A percentile compares a stretch with the other conserved stretches of the same genome.
phyloP scores from a whole-genome alignment of 1,140 invertebrate genomes.

The Melitaea cinxia region DNA sequence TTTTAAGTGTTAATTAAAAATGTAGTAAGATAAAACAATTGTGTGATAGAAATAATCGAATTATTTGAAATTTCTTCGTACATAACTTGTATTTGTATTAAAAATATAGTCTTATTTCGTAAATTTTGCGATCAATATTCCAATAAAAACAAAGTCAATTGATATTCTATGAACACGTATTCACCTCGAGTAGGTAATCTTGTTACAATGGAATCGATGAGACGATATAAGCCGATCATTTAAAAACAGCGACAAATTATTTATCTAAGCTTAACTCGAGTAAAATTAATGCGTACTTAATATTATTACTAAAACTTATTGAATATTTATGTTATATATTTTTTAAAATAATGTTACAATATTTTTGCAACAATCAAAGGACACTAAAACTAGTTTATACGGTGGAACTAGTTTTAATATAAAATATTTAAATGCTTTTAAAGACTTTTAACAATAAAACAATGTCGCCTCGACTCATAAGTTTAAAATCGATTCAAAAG shows the following conservation, averaged over 20 bases:
- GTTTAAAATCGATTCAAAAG: constrained; percentile 50
- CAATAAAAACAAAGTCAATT: constrained; percentile 48
- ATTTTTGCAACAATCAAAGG: no score
- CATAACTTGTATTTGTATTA: constrained; percentile 1
- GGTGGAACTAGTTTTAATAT: no score
- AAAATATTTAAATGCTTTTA: no score
- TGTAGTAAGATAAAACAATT: background rate
- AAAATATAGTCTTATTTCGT: constrained; percentile 25
- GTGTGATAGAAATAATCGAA: background rate
- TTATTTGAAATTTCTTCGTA: background rate
- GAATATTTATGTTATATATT: no score
- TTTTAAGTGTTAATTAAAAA: no score
- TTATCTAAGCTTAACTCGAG: constrained; percentile 6
- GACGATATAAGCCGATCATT: constrained; percentile 71
- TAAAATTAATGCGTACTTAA: no score
- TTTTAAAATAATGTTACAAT: no score
- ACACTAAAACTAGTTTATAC: no score
- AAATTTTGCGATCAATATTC: constrained; percentile 29
- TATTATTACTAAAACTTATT: no score
- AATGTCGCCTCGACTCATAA: constrained; percentile 37
- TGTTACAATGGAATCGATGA: constrained; percentile 72
- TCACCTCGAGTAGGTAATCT: constrained; percentile 70
- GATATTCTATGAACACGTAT: constrained; percentile 68
- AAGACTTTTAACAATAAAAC: background rate
- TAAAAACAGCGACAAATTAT: constrained; percentile 52